phyloP scores from a whole-genome alignment of 2,888 invertebrate species.

The Conistra vaccinii region DNA sequence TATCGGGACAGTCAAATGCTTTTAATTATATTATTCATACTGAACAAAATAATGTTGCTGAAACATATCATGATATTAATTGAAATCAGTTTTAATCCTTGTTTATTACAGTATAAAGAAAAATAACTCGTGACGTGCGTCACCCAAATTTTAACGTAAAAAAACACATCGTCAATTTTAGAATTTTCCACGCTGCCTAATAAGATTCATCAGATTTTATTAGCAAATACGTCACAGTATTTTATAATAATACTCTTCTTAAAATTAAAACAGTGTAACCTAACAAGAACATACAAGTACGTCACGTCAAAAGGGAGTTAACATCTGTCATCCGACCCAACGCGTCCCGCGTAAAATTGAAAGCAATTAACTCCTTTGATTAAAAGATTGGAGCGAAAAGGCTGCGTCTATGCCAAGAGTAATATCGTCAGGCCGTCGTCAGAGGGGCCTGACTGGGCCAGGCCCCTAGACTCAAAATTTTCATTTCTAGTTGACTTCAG shows the following conservation, averaged over 20 bases:
- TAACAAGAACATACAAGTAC: constrained; percentile 19
- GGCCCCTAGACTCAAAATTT: constrained; percentile 62
- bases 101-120: background rate
- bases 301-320: constrained; percentile 38
- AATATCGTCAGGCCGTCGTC: constrained; percentile 50
- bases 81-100: too few species aligned
- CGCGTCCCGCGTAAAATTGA: constrained; percentile 56
- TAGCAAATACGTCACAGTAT: background rate
- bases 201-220: background rate
- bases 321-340: constrained; percentile 50
- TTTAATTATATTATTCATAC: too few species aligned
- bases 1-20: too few species aligned
- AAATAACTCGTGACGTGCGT: background rate
- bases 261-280: constrained; percentile 28
- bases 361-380: constrained; percentile 67
- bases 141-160: background rate
- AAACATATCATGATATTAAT: too few species aligned
- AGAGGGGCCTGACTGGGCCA: background rate
- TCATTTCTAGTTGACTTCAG: constrained; percentile 70
- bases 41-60: too few species aligned
- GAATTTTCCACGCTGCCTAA: too few species aligned
- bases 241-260: background rate
- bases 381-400: constrained; percentile 64
- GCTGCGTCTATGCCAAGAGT: constrained; percentile 50
- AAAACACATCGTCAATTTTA: background rate